Conservation (phyloP, 2,113 vertebrate genomes). For the Hemibagrus wyckioides region DNA sequence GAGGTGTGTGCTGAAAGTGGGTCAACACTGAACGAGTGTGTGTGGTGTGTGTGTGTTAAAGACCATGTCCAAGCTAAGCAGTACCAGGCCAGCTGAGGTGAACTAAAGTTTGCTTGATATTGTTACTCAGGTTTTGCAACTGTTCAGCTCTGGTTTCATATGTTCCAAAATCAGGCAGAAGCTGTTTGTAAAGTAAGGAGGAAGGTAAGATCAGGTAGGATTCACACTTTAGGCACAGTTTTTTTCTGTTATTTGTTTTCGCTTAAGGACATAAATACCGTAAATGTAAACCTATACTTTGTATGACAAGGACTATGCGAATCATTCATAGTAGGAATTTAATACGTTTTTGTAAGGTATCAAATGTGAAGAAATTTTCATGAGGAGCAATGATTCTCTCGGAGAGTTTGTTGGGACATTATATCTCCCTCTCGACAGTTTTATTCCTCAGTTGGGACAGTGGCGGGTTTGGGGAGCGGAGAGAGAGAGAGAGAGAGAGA, state of each 20-base stretch:
- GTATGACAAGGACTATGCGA: not conserved
- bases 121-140: constrained; percentile 17
- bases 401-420: constrained; percentile 33
- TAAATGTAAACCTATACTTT: constrained; percentile 4
- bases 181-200: not conserved
- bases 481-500: constrained; percentile 42
- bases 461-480: constrained; percentile 27
- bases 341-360: constrained; percentile 3
- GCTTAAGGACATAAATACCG: not conserved
- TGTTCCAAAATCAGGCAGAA: constrained; percentile 17
- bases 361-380: constrained; percentile 23
- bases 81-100: constrained; percentile 25
- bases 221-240: not conserved
- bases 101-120: constrained; percentile 28
- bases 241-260: not conserved
- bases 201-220: not conserved
- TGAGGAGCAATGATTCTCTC: constrained; percentile 16
- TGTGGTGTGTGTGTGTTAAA: constrained; percentile 9
- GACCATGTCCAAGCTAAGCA: constrained; percentile 18
- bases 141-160: constrained; percentile 22
- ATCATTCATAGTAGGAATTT: constrained; percentile 8
- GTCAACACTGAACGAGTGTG: not conserved
- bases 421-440: constrained; percentile 45
- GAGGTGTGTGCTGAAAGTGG: constrained; percentile 34
- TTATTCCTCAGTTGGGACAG: constrained; percentile 44